Percentiles rank a stretch among this genome's conserved stretches.
These are phyloP conservation scores for Anoplolepis gracilipes DNA, from an alignment of 1,140 invertebrate genomes.

Conservation along the genomic window DNA sequence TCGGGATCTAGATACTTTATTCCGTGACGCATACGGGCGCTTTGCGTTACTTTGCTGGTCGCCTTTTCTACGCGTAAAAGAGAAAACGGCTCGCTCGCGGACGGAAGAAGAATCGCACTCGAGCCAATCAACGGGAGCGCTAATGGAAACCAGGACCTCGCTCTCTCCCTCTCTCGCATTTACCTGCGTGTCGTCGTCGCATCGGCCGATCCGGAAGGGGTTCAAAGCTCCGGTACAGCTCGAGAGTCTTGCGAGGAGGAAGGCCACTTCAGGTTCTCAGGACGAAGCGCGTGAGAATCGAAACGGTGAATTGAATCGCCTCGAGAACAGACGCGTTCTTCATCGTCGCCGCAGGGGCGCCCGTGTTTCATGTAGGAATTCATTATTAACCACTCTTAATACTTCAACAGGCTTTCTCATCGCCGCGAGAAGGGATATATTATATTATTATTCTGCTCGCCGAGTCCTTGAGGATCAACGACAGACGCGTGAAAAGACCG, in stretches of 20 bases:
- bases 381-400: conserved; percentile 67
- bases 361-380: conserved; percentile 59
- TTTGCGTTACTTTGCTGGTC: conserved; percentile 43
- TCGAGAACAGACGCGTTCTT: conserved; percentile 47
- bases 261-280: conserved; percentile 66
- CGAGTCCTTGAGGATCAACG: conserved; percentile 40
- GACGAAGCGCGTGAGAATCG: conserved; percentile 70
- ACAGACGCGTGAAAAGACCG: conserved; percentile 14
- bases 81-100: conserved; percentile 28
- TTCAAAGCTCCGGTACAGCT: conserved; percentile 22
- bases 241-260: conserved; percentile 66
- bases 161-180: conserved; percentile 9
- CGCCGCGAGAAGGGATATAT: conserved; percentile 56
- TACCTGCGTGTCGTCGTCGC: conserved; percentile 66
- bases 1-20: conserved; percentile 75
- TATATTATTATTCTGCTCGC: conserved; percentile 45
- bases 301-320: conserved; percentile 67
- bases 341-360: conserved; percentile 65
- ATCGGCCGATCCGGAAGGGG: conserved; percentile 51
- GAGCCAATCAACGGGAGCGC: conserved; percentile 66
- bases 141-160: conserved; percentile 60
- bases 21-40: conserved; percentile 66
- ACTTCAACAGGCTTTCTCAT: conserved; percentile 58
- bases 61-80: conserved; percentile 25
- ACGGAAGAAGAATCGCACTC: conserved; percentile 65